Conservation (phyloP, 2,888 invertebrate species). For the Catocala nupta region DNA sequence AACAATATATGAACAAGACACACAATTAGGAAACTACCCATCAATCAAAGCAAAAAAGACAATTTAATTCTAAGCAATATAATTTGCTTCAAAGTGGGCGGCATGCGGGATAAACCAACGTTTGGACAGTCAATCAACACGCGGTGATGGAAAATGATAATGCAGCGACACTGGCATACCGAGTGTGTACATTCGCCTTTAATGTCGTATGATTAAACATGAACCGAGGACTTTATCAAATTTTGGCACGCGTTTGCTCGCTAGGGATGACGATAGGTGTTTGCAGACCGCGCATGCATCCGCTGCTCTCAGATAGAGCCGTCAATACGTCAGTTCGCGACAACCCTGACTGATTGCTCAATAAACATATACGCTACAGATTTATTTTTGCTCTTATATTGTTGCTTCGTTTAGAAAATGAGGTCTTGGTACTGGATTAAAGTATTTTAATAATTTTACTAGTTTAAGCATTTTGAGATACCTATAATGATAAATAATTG, state of each 20-base stretch:
- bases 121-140: conserved; percentile 66
- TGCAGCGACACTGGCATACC: conserved; percentile 62
- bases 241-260: conserved; percentile 84
- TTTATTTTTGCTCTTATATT: conserved; percentile 54
- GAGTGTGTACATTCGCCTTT: conserved; percentile 60
- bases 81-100: conserved; percentile 42
- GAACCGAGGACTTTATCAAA: conserved; percentile 84
- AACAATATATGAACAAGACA: not conserved
- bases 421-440: not conserved
- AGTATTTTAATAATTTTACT: not conserved
- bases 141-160: conserved; percentile 79
- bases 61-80: conserved; percentile 15
- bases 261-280: conserved; percentile 73
- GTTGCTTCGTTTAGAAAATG: conserved; percentile 15
- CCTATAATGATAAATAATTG: too few relatives aligned
- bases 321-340: conserved; percentile 76
- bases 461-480: too few relatives aligned
- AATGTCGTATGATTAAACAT: conserved; percentile 85
- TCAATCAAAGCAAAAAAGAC: conserved; percentile 19
- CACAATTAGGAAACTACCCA: not conserved
- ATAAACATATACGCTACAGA: conserved; percentile 64
- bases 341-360: conserved; percentile 80
- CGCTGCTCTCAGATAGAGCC: conserved; percentile 77
- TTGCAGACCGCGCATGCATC: conserved; percentile 80
- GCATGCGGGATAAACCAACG: conserved; percentile 57